phyloP scores from a whole-genome alignment of 1,140 invertebrate genomes.

The Rhyacophila brunnea region DNA sequence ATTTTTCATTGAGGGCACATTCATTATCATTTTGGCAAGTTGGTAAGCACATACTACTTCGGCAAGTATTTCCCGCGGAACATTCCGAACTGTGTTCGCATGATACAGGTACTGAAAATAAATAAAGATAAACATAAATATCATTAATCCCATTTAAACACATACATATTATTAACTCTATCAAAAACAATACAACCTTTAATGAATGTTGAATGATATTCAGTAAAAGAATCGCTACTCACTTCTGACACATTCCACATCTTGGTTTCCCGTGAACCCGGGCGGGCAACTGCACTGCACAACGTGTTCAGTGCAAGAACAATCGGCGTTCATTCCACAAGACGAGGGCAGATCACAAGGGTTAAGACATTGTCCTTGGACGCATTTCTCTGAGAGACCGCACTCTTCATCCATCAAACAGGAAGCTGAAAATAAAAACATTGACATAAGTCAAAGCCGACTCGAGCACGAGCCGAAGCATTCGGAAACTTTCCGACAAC shows the following conservation, averaged over 20 bases:
- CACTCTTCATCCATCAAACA: conserved; percentile 83
- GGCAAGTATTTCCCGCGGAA: conserved; percentile 65
- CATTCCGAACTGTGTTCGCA: conserved; percentile 73
- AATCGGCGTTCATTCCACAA: conserved; percentile 89
- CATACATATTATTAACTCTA: not conserved
- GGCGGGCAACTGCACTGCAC: conserved; percentile 79
- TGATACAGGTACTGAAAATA: conserved; percentile 68
- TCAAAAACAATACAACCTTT: not conserved
- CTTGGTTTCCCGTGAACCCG: conserved; percentile 83
- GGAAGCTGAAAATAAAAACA: conserved; percentile 58
- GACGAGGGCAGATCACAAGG: conserved; percentile 74
- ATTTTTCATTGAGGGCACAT: conserved; percentile 90
- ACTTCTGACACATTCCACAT: conserved; percentile 82
- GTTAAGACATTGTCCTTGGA: conserved; percentile 79
- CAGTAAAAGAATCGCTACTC: conserved; percentile 44
- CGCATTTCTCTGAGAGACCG: conserved; percentile 71
- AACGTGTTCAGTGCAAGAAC: conserved; percentile 71
- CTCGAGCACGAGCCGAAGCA: too few relatives aligned
- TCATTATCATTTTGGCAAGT: conserved; percentile 74
- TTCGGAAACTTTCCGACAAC: too few relatives aligned
- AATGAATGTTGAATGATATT: conserved; percentile 43
- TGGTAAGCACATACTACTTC: conserved; percentile 75
- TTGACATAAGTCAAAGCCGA: not conserved
- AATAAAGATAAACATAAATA: conserved; percentile 22
- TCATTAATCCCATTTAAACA: not conserved